Conservation (phyloP, 1,140 invertebrate species). For the Drosophila serrata region DNA sequence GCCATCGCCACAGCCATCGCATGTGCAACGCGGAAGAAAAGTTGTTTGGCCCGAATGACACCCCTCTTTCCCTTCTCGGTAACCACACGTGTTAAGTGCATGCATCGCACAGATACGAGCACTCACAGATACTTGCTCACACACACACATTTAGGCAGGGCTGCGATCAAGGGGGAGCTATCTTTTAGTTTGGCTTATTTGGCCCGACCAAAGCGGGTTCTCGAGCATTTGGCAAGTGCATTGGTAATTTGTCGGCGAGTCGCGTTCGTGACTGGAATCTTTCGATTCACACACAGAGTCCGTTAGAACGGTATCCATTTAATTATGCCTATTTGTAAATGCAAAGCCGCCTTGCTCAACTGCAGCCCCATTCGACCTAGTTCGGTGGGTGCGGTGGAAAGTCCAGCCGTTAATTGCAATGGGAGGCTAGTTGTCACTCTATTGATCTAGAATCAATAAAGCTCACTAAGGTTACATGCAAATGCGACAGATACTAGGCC, state of each 20-base stretch:
- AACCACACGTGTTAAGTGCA: constrained; percentile 48
- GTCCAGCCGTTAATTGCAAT: constrained; percentile 17
- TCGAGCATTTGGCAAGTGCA: constrained; percentile 75
- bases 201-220: constrained; percentile 65
- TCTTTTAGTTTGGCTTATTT: constrained; percentile 52
- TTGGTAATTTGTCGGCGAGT: constrained; percentile 75
- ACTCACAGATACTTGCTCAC: constrained; percentile 24
- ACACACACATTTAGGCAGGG: constrained; percentile 2
- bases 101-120: constrained; percentile 62
- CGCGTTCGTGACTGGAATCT: constrained; percentile 76
- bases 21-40: constrained; percentile 82
- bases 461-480: constrained; percentile 56
- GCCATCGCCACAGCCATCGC: constrained; percentile 50
- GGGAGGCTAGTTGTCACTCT: constrained; percentile 47
- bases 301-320: constrained; percentile 62
- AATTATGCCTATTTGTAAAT: constrained; percentile 37
- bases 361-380: constrained; percentile 24
- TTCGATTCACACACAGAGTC: constrained; percentile 46
- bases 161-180: constrained; percentile 26
- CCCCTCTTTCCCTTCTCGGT: neutral
- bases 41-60: constrained; percentile 62
- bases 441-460: constrained; percentile 18
- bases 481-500: constrained; percentile 36
- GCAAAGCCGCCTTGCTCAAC: constrained; percentile 21
- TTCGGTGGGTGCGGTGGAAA: constrained; percentile 48